Conservation (phyloP, 2,113 vertebrate species). For the Cynoglossus semilaevis region DNA sequence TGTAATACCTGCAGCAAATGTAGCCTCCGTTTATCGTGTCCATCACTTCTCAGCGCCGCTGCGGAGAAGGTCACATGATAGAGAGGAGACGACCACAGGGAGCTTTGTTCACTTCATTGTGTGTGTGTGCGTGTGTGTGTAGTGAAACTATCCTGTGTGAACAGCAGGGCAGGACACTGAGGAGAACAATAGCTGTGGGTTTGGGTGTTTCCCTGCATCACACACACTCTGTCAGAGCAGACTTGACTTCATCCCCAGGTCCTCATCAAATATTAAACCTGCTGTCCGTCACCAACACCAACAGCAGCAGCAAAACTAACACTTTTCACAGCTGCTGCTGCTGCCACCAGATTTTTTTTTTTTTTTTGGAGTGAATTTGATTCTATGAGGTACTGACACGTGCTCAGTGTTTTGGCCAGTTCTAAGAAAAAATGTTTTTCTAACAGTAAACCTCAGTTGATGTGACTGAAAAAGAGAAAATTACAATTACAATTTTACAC, state of each 20-base stretch:
- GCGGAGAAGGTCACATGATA: conserved; percentile 50
- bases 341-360: conserved; percentile 1
- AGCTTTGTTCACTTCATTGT: conserved; percentile 72
- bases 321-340: conserved; percentile 57
- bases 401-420: no score
- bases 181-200: conserved; percentile 62
- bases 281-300: conserved; percentile 51
- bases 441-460: no score
- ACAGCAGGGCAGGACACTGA: conserved; percentile 53
- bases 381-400: no score
- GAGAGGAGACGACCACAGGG: conserved; percentile 48
- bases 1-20: conserved; percentile 25
- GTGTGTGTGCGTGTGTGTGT: conserved; percentile 40
- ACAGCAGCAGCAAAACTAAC: conserved; percentile 23
- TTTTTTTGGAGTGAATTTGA: no score
- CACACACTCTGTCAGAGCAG: conserved; percentile 58
- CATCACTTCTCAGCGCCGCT: conserved; percentile 34
- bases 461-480: no score
- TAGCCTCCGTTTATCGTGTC: conserved; percentile 35
- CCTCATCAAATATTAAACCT: conserved; percentile 71
- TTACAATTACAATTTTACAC: no score
- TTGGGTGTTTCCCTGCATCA: conserved; percentile 72
- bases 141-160: conserved; percentile 67
- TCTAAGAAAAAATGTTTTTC: no score
- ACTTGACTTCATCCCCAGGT: conserved; percentile 64